These are phyloP conservation scores for Macrotus californicus DNA, from an alignment of 2,113 vertebrate species.

Conservation along the genomic window DNA sequence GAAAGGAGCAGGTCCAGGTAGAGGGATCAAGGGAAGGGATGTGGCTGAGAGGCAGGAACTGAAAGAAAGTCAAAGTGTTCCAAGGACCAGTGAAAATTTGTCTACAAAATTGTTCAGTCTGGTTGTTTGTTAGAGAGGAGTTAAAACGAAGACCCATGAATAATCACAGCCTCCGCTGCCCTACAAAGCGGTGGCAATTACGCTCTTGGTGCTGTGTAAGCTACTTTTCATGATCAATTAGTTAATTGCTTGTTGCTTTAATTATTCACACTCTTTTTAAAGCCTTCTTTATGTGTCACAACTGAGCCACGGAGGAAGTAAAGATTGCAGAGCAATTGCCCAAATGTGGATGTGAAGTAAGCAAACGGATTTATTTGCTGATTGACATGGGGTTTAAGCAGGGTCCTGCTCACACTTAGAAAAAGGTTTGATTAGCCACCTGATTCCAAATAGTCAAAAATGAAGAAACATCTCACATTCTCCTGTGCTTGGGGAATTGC, in stretches of 20 bases:
- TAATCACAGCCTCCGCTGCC: not conserved
- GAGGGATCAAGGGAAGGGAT: not conserved
- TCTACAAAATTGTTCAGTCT: not conserved
- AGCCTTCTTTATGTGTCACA: not conserved
- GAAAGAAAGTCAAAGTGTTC: not conserved
- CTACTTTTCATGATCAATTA: conserved; percentile 22
- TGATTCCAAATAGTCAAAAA: not conserved
- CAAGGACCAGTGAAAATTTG: not conserved
- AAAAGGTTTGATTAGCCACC: not conserved
- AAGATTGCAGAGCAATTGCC: conserved; percentile 43
- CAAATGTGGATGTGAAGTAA: not conserved
- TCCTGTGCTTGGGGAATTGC: not conserved
- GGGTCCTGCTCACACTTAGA: conserved; percentile 12
- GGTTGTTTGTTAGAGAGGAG: not conserved
- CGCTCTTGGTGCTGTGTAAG: not conserved
- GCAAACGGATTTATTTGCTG: not conserved
- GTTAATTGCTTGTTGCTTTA: conserved; percentile 39
- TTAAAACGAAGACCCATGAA: not conserved
- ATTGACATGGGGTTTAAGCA: not conserved
- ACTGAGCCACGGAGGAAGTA: not conserved
- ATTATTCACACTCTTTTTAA: conserved; percentile 29
- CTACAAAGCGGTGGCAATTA: not conserved
- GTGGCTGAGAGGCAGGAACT: rapidly evolving
- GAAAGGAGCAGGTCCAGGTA: not conserved
- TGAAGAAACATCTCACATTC: not conserved